Conservation (phyloP, 2,113 vertebrate genomes). For the Benthochromis sp. region DNA sequence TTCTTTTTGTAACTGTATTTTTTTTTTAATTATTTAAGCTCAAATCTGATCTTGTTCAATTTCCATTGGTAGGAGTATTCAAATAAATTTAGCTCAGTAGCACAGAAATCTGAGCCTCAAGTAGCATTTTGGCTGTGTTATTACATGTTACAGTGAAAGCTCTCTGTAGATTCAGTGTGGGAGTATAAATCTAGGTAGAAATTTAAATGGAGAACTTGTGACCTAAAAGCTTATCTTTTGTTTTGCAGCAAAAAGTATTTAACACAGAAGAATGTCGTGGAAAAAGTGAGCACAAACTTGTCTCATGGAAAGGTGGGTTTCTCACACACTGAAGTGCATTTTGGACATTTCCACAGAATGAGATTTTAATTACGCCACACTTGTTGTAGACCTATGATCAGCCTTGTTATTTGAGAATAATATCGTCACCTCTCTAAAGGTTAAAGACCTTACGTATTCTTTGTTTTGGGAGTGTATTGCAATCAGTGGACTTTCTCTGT, state of each 20-base stretch:
- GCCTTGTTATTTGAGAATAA: neutral
- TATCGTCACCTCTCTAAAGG: neutral
- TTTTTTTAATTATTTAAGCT: neutral
- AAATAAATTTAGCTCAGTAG: neutral
- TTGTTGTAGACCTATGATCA: neutral
- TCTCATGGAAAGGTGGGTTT: slow-evolving; percentile 89
- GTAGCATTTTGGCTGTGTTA: neutral
- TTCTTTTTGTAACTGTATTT: neutral
- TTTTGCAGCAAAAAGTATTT: slow-evolving; percentile 92
- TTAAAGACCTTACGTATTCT: neutral
- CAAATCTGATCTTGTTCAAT: neutral
- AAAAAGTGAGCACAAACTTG: slow-evolving; percentile 92
- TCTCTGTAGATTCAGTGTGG: neutral
- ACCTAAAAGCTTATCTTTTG: neutral
- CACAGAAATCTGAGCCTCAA: neutral
- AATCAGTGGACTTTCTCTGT: neutral
- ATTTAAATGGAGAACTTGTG: neutral
- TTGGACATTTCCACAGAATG: neutral
- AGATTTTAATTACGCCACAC: neutral
- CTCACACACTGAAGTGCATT: neutral
- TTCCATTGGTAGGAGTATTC: neutral
- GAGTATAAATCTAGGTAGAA: neutral
- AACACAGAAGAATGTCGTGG: slow-evolving; percentile 97
- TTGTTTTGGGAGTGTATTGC: neutral
- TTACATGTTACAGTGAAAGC: neutral